phyloP scores from a whole-genome alignment of 2,888 invertebrate genomes.

The Plebejus anna region DNA sequence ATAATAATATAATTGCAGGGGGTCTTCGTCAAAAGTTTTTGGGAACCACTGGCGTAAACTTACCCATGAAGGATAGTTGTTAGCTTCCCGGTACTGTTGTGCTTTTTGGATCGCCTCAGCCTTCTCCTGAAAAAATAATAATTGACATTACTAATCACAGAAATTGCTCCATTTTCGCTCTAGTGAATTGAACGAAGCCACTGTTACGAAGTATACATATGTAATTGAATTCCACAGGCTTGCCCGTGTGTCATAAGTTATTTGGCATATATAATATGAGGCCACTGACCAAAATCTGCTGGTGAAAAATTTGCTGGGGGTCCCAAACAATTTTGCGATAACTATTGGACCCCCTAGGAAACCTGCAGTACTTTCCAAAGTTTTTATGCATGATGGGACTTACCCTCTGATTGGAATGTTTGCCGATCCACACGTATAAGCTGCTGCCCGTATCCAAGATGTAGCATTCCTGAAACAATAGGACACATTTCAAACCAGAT shows the following conservation, averaged over 20 bases:
- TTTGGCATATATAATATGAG: too few relatives aligned
- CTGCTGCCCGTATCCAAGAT: conserved; percentile 88
- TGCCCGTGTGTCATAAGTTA: too few relatives aligned
- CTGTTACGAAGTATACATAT: too few relatives aligned
- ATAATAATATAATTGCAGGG: too few relatives aligned
- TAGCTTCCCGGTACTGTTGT: conserved; percentile 81
- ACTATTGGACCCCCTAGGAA: too few relatives aligned
- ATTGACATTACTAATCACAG: neutral
- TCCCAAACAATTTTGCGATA: too few relatives aligned
- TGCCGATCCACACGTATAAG: conserved; percentile 92
- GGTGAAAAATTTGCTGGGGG: too few relatives aligned
- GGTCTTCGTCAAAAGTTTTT: neutral
- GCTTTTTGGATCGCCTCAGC: conserved; percentile 86
- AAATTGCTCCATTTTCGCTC: too few relatives aligned
- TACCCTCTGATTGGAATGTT: conserved; percentile 81
- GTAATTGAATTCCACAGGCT: too few relatives aligned
- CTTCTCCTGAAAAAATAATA: conserved; percentile 80
- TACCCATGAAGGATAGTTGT: conserved; percentile 88
- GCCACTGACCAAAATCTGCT: too few relatives aligned
- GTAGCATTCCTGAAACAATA: conserved; percentile 84
- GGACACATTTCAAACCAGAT: neutral
- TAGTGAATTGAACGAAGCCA: too few relatives aligned
- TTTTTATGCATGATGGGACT: neutral
- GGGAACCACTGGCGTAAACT: conserved; percentile 38
- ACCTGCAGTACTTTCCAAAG: neutral